Evolutionary conservation across 2,797 vertebrate genomes (phyloP), one percentile per base, ranked within the genome.

Genomic region (Epinephelus awoara): DNA sequence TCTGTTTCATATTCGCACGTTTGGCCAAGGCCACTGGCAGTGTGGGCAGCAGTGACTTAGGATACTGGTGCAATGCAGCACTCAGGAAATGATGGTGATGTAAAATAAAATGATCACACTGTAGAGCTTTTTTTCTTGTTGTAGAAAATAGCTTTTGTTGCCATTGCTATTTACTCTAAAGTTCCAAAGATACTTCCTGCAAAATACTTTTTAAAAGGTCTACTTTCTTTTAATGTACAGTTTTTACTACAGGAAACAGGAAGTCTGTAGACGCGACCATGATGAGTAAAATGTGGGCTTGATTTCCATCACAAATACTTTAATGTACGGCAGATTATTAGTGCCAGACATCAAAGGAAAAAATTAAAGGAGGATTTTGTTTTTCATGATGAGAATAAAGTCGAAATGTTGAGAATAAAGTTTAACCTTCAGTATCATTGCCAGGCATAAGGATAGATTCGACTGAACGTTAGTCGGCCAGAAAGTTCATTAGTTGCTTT

Each of bases 1-100:
- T 59, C 57, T 0, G 69, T 81, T 91, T 91, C 84, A 89, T 85
- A 86, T 92, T 91, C 51, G 29, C 84, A 90, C 77, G 52, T 91
- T 90, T 83, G 67, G 56, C 76, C 86, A 91, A 92, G 91, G 93
- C 80, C 89, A 67, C 50, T 40, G 72, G 64, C 70, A 54, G 47
- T 55, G 49, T 19, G 70, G 44, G 38, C 42, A 71, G 77, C 79
- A 62, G 75, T 71, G 56, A 77, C 65, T 80, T 34, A 1, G 63
- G 58, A 77, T 14, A 62, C 23, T 8, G 15, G 55, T 6, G 40
- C 42, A 51, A 23, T 11, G 51, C n/a, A 56, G 11, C 7, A 12
- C 61, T 42, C 19, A 74, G 71, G 65, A 82, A 77, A 65, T 21
- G 3, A 8, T 6, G 0, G 18, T 54, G 72, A 50, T 64, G 52